phyloP scores from a whole-genome alignment of 2,113 vertebrate genomes.

The Campylomormyrus tamandua region DNA sequence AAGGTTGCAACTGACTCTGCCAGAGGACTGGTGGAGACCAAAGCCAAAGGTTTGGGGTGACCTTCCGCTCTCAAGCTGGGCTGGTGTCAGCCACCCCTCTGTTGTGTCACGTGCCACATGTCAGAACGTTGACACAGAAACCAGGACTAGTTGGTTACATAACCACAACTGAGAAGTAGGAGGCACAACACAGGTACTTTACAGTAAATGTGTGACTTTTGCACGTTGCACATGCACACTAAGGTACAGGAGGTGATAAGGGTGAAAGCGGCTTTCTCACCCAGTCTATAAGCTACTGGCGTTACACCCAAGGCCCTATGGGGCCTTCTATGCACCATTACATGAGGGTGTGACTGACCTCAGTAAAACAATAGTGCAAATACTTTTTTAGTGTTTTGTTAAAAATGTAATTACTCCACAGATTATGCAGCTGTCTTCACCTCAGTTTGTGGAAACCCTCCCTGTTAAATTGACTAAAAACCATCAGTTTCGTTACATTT shows the following conservation, averaged over 20 bases:
- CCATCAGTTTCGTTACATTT: not conserved
- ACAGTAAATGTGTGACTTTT: slow-evolving; percentile 3
- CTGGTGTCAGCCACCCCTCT: not conserved
- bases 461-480: not conserved
- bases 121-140: slow-evolving; percentile 35
- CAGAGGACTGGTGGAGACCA: not conserved
- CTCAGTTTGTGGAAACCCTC: not conserved
- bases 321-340: not conserved
- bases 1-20: slow-evolving; percentile 35
- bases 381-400: not conserved
- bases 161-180: slow-evolving; percentile 33
- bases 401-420: not conserved
- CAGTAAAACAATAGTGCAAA: not conserved
- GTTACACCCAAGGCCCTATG: not conserved
- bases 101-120: slow-evolving; percentile 29
- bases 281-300: not conserved
- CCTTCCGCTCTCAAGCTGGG: slow-evolving; percentile 30
- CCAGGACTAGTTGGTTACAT: slow-evolving; percentile 32
- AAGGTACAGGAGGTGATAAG: not conserved
- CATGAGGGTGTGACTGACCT: not conserved
- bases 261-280: not conserved
- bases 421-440: not conserved
- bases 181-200: not conserved
- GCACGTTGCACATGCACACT: not conserved
- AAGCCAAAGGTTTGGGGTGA: slow-evolving; percentile 20